A percentile compares a stretch with the other conserved stretches of the same genome.
Evolutionary conservation across 2,888 invertebrate genomes (phyloP).

Genomic region (Tetropium fuscum): DNA sequence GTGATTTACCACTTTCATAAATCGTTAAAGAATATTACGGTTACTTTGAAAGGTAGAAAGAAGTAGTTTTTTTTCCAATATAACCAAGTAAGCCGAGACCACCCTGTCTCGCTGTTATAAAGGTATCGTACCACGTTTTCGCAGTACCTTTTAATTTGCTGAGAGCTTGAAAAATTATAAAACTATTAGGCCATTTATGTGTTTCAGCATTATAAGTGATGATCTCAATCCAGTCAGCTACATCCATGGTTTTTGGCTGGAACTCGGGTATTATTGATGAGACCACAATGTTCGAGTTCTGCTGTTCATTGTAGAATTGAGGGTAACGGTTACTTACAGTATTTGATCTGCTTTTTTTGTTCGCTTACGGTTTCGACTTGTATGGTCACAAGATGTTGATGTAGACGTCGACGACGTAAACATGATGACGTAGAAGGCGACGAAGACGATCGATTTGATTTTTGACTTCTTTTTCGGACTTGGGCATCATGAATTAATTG

Average conservation of each 20-base stretch:
- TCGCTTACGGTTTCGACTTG: background rate
- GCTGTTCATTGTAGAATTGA: background rate
- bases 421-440: background rate
- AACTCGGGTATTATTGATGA: background rate
- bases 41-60: background rate
- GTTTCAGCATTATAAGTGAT: background rate
- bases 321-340: background rate
- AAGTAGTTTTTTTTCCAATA: background rate
- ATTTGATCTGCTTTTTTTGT: background rate
- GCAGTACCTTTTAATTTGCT: background rate
- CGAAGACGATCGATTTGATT: background rate
- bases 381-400: background rate
- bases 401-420: background rate
- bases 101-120: background rate
- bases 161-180: background rate
- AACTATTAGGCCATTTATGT: background rate
- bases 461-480: background rate
- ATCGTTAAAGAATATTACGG: background rate
- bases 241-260: background rate
- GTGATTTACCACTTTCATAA: constrained; percentile 4
- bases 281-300: background rate
- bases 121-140: background rate
- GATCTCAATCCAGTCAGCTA: background rate
- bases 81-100: background rate
- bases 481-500: background rate